Evolutionary conservation across 2,888 invertebrate genomes (phyloP).

Genomic region (Psylliodes chrysocephalus): DNA sequence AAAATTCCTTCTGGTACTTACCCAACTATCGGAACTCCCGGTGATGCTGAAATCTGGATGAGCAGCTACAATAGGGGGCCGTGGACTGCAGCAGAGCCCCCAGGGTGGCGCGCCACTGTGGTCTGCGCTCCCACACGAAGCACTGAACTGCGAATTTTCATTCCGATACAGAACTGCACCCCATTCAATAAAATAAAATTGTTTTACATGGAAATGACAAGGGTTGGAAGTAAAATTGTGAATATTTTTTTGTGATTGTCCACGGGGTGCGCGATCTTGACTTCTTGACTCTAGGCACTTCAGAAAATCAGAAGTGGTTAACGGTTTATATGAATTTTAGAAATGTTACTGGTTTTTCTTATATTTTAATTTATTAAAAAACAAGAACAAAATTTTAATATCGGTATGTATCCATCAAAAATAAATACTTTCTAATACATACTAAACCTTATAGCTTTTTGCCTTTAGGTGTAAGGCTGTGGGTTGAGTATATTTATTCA

Average conservation of each 20-base stretch:
- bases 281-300: not conserved
- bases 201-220: constrained; percentile 13
- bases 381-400: too few relatives aligned
- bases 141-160: constrained; percentile 51
- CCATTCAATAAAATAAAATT: constrained; percentile 9
- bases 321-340: not conserved
- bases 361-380: too few relatives aligned
- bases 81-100: constrained; percentile 42
- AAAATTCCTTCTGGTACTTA: constrained; percentile 27
- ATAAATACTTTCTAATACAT: too few relatives aligned
- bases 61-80: constrained; percentile 46
- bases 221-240: not conserved
- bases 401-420: too few relatives aligned
- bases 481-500: too few relatives aligned
- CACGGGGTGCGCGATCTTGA: constrained; percentile 3
- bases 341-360: too few relatives aligned
- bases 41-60: constrained; percentile 40
- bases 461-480: too few relatives aligned
- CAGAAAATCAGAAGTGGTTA: not conserved
- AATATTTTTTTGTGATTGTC: constrained; percentile 6
- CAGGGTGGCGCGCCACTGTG: constrained; percentile 49
- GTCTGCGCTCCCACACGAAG: constrained; percentile 58
- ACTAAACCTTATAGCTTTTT: too few relatives aligned
- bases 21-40: constrained; percentile 30
- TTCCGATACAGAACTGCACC: constrained; percentile 49